Evolutionary conservation across 2,888 invertebrate species (phyloP), one percentile per base, ranked within the genome.

Genomic region (Dryomyza anilis): DNA sequence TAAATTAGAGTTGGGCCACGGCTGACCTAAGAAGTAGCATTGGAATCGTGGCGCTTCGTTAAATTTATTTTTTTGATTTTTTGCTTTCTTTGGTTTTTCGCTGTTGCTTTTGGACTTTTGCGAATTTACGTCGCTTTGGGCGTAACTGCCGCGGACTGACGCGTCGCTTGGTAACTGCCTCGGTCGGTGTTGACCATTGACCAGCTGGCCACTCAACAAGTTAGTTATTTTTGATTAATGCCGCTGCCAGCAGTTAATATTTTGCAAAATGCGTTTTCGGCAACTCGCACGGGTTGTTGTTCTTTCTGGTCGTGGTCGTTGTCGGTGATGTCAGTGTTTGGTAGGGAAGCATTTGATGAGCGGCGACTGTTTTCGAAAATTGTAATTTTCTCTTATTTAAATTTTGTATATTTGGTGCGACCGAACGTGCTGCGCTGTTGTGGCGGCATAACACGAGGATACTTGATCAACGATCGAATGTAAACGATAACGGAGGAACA

Each of bases 161-260:
- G 4, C 14, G 23, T 23, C 6, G 2, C 1, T 21, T 57, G 19
- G 52, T 36, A 36, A 52, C 59, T 64, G 66, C 43, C 21, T 14
- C 21, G 30, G 63, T 64, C 63, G 63, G 33, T 65, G 64, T 30
- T 58, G 30, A n/a, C n/a, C 63, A 63, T 63, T 60, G 63, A 68
- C 71, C 73, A 73, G n/a, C n/a, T n/a, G n/a, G n/a, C n/a, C n/a
- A 72, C 73, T 78, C 77, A 77, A 78, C 77, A 76, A 77, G 72
- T 73, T 77, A 78, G 79, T 77, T 78, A 77, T 78, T 77, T 78
- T 78, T 77, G 77, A 78, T 78, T 77, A 76, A 77, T 78, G 78
- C 75, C 74, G 69, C 66, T 66, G 67, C 56, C 67, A 45, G 64
- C 63, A n/a, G 64, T 64, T 63, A 21, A n/a, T 50, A n/a, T 62